Percentiles rank a stretch among this genome's conserved stretches.
Conservation (phyloP, 2,888 invertebrate genomes). For the Pristionchus maxplancki region DNA sequence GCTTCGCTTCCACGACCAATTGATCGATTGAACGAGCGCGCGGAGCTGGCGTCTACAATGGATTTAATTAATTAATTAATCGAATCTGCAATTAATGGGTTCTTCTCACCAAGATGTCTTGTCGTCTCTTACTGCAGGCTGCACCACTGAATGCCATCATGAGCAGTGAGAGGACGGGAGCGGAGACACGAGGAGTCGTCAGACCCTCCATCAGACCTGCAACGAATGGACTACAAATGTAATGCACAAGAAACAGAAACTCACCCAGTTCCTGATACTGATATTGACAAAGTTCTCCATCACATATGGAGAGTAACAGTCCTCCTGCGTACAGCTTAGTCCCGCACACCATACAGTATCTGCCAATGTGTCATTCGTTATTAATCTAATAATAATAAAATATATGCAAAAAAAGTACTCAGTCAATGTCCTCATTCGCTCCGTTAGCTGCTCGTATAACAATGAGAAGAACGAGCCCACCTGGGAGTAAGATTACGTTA, state of each 20-base stretch:
- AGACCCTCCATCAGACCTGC: constrained; percentile 39
- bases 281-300: neutral
- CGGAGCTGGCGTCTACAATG: neutral
- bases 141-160: neutral
- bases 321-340: neutral
- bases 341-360: constrained; percentile 36
- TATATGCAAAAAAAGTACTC: neutral
- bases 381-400: neutral
- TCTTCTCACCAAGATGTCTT: neutral
- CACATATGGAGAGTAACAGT: constrained; percentile 17
- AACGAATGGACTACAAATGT: neutral
- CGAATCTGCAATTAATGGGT: neutral
- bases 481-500: too few species aligned
- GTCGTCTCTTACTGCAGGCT: neutral
- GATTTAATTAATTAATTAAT: neutral
- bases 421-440: neutral
- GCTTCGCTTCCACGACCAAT: neutral
- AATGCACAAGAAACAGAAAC: neutral
- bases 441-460: neutral
- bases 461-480: neutral
- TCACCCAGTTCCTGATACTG: constrained; percentile 43
- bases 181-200: constrained; percentile 25
- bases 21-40: neutral
- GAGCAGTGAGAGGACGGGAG: constrained; percentile 9
- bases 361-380: neutral